Evolutionary conservation across 2,797 vertebrate species (phyloP).

Genomic region (Hoplostethus mediterraneus): DNA sequence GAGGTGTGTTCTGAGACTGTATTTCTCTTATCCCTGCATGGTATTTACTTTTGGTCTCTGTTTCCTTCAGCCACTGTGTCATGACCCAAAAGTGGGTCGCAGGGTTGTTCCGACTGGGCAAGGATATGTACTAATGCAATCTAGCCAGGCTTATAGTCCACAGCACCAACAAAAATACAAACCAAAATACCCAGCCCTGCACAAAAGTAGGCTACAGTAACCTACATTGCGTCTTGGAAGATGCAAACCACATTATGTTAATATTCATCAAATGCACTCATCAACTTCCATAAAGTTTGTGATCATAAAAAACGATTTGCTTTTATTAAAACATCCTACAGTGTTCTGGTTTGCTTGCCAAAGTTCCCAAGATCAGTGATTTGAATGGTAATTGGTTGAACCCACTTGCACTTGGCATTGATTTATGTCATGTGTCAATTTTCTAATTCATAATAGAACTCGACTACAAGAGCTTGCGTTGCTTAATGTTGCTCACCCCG

Average conservation of each 20-base stretch:
- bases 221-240: too few species aligned
- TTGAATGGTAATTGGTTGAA: not conserved
- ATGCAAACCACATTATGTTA: too few species aligned
- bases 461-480: not conserved
- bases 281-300: too few species aligned
- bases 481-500: conserved; percentile 1
- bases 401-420: not conserved
- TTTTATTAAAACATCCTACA: too few species aligned
- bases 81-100: not conserved
- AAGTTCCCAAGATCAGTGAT: not conserved
- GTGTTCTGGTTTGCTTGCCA: too few species aligned
- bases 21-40: not conserved
- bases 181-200: not conserved
- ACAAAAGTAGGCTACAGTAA: not conserved
- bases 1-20: conserved; percentile 66
- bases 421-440: not conserved
- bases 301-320: too few species aligned
- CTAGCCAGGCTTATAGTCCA: not conserved
- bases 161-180: not conserved
- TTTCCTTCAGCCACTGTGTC: not conserved
- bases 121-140: not conserved
- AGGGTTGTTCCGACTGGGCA: not conserved
- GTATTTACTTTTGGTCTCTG: not conserved
- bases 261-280: too few species aligned
- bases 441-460: not conserved